A percentile compares a stretch with the other conserved stretches of the same genome.
These are phyloP conservation scores for Thrips palmi DNA, from an alignment of 1,140 invertebrate species.

Conservation along the genomic window DNA sequence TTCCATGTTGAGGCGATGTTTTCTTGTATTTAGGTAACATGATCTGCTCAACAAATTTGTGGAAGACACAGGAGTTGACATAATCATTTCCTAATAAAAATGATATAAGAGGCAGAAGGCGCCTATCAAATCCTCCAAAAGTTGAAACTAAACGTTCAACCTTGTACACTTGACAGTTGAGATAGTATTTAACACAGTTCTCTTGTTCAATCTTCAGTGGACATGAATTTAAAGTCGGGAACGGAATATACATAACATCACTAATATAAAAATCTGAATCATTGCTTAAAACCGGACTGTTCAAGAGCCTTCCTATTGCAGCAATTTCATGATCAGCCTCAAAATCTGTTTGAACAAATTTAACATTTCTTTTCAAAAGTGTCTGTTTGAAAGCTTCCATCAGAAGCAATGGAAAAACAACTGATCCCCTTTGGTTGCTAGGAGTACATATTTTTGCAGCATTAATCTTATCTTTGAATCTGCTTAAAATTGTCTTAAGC, in stretches of 20 bases:
- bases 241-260: constrained; percentile 61
- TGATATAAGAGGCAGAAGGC: constrained; percentile 56
- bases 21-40: constrained; percentile 36
- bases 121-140: constrained; percentile 41
- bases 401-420: constrained; percentile 49
- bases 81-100: constrained; percentile 76
- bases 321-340: constrained; percentile 78
- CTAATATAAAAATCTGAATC: constrained; percentile 88
- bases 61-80: constrained; percentile 44
- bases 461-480: constrained; percentile 40
- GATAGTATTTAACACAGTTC: constrained; percentile 17
- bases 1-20: constrained; percentile 33
- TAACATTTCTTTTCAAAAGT: constrained; percentile 39
- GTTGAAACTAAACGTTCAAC: constrained; percentile 44
- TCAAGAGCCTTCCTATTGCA: constrained; percentile 43
- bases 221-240: constrained; percentile 37
- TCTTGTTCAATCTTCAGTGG: constrained; percentile 11
- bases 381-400: constrained; percentile 51
- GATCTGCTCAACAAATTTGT: constrained; percentile 45
- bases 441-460: too few species aligned
- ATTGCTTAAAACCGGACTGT: constrained; percentile 69
- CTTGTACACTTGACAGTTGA: constrained; percentile 50
- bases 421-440: constrained; percentile 13
- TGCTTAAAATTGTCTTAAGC: constrained; percentile 40
- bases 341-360: constrained; percentile 50